Evolutionary conservation across 2,797 vertebrate genomes (phyloP).

Genomic region (Phoeniculus purpureus): DNA sequence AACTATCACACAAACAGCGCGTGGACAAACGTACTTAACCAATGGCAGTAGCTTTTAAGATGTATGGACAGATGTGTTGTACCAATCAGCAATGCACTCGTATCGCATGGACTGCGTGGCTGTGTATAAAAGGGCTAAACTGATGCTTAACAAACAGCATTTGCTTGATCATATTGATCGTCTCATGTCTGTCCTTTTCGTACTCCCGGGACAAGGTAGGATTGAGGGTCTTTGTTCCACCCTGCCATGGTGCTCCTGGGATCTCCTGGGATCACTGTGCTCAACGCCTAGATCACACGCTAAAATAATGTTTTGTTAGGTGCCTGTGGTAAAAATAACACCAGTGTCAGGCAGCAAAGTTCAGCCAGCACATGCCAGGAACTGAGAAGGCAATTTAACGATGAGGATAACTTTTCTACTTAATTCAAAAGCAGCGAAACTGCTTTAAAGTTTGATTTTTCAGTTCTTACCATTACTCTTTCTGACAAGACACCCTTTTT

Average conservation of each 20-base stretch:
- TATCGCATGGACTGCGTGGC: no score
- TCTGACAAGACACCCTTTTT: conserved; percentile 37
- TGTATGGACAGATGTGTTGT: no score
- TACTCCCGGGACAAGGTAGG: no score
- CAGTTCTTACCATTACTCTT: not conserved
- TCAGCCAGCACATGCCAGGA: not conserved
- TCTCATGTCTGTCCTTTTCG: no score
- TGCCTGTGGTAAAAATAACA: not conserved
- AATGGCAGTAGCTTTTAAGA: no score
- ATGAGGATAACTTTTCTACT: not conserved
- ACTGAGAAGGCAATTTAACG: not conserved
- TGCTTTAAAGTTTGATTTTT: not conserved
- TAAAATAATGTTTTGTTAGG: not conserved
- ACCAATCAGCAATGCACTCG: no score
- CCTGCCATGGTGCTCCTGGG: not conserved
- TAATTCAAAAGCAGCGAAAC: conserved; percentile 22
- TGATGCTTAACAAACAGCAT: no score
- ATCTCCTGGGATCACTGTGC: not conserved
- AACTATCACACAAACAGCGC: no score
- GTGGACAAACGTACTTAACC: no score
- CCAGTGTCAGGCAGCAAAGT: not conserved
- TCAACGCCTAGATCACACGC: not conserved
- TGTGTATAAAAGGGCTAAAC: no score
- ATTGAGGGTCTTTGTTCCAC: not conserved
- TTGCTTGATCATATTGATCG: no score